Conservation (phyloP, 2,888 invertebrate species). For the Heteromyza rotundicornis region DNA sequence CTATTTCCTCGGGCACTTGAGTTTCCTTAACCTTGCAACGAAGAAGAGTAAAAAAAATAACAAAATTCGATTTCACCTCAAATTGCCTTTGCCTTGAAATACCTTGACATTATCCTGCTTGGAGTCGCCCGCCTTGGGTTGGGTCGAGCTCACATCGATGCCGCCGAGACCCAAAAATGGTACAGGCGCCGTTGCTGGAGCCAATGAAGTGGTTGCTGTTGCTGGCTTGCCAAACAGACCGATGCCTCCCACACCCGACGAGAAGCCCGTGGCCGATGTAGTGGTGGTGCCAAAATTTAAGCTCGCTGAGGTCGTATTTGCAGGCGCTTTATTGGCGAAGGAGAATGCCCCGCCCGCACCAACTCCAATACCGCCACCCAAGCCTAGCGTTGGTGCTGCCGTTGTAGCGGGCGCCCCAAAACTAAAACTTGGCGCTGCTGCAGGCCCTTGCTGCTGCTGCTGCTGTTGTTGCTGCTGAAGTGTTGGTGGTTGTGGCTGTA, state of each 20-base stretch:
- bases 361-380: slow-evolving; percentile 41
- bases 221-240: slow-evolving; percentile 51
- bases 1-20: slow-evolving; percentile 76
- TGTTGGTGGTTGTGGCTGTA: too few species aligned
- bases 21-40: slow-evolving; percentile 59
- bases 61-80: neutral
- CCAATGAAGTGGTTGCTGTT: slow-evolving; percentile 32
- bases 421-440: slow-evolving; percentile 34
- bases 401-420: slow-evolving; percentile 36
- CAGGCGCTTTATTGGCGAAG: slow-evolving; percentile 40
- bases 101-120: slow-evolving; percentile 58
- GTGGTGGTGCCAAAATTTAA: slow-evolving; percentile 55
- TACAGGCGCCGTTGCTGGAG: slow-evolving; percentile 43
- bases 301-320: slow-evolving; percentile 48
- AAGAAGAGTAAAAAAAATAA: neutral
- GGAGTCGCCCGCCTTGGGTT: slow-evolving; percentile 58
- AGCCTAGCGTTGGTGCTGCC: slow-evolving; percentile 37
- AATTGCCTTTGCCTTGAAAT: neutral
- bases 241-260: slow-evolving; percentile 21
- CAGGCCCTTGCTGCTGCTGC: slow-evolving; percentile 24
- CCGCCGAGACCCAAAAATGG: slow-evolving; percentile 59
- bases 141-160: slow-evolving; percentile 57
- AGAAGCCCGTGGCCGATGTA: slow-evolving; percentile 44
- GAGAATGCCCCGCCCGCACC: slow-evolving; percentile 34
- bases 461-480: slow-evolving; percentile 30